Base-by-base conservation (phyloP, 2,888 invertebrate genomes). In the Erebia epiphron region DNA sequence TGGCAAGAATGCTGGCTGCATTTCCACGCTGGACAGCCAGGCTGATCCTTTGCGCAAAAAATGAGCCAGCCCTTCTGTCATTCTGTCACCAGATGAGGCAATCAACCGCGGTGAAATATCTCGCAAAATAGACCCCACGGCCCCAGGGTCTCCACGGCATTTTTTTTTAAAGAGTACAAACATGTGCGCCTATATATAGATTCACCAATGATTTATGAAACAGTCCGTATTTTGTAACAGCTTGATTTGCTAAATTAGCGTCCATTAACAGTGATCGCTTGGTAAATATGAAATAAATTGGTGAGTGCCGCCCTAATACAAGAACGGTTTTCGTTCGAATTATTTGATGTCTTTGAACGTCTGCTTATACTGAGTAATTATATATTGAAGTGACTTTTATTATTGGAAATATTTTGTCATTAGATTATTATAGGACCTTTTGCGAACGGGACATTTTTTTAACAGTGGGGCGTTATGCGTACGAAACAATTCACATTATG, bases 281-380 rank as follows among this genome's bases (percentile, higher is more conserved):
- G 0, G 35, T n/a, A 58, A 58, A 58, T 58, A 58, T 58, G 58
- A 58, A 58, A 13, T 58, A 58, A 58, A 58, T n/a, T 58, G 35
- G 14, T 58, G 58, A 58, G 14, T 35, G 35, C 4, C 14, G n/a
- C 13, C 13, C 35, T 58, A 35, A 14, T 58, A 58, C 14, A 58
- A n/a, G 58, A 58, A 35, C 58, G 26, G n/a, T 9, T 35, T 58
- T 58, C 8, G 35, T 35, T 58, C 35, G 14, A 35, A n/a, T 14
- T 58, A 35, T 35, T 14, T 35, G 1, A 58, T 13, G 4, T 21
- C 21, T 26, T 16, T n/a, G 54, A 56, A 56, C 10, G 54, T 56
- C 9, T n/a, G 16, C 16, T 7, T 56, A 11, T 46, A 46, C 46
- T 11, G 13, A 46, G 46, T 46, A 46, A 46, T 46, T 46, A 43